Percentiles rank a stretch among this genome's conserved stretches.
phyloP scores from a whole-genome alignment of 2,113 vertebrate genomes.

The Saccopteryx leptura region DNA sequence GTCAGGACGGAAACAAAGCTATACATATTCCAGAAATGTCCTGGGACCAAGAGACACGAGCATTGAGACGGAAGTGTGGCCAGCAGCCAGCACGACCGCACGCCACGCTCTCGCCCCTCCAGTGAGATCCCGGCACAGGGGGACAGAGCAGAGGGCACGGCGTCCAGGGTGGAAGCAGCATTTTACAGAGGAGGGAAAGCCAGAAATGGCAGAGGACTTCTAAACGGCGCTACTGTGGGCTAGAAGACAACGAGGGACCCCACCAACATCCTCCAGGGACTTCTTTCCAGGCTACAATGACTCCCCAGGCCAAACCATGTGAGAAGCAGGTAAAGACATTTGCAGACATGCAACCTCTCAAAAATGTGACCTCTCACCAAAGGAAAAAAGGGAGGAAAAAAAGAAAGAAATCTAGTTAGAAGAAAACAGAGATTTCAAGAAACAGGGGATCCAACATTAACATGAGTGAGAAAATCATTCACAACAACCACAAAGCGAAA shows the following conservation, averaged over 20 bases:
- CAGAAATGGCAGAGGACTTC: neutral
- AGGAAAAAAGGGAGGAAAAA: neutral
- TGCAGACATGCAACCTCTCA: neutral
- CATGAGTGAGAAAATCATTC: neutral
- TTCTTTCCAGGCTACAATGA: neutral
- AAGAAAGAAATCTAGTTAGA: neutral
- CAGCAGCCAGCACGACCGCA: rapidly evolving
- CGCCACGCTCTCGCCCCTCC: rapidly evolving
- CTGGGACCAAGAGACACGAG: neutral
- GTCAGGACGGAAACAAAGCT: neutral
- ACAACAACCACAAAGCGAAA: neutral
- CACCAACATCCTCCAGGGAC: neutral
- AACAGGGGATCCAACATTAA: neutral
- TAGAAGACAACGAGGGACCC: neutral
- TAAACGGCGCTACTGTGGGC: neutral
- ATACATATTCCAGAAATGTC: neutral
- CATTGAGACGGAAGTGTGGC: rapidly evolving
- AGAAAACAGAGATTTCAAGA: neutral
- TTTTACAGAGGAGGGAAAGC: neutral
- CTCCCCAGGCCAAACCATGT: rapidly evolving
- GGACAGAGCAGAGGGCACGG: too few species aligned
- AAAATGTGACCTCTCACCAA: neutral
- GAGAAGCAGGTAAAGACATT: neutral
- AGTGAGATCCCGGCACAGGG: neutral
- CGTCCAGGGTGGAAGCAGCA: neutral